These are phyloP conservation scores for Schrankia costaestrigalis DNA, from an alignment of 2,888 invertebrate species.

Conservation along the genomic window DNA sequence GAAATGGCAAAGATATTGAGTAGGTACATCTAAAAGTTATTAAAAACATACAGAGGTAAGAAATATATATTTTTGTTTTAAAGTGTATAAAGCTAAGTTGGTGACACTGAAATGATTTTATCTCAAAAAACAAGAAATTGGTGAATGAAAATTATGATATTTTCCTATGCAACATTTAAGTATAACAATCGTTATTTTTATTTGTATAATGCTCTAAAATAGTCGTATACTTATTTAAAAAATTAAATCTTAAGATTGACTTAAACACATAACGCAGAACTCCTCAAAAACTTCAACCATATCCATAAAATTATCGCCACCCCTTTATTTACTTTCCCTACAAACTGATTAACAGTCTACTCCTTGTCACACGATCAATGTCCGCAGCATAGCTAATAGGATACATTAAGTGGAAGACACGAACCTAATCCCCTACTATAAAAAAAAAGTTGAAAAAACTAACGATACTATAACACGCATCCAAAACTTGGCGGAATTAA, in stretches of 20 bases:
- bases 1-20: too few relatives aligned
- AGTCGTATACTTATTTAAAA: too few relatives aligned
- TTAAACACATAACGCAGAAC: slow-evolving; percentile 7
- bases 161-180: too few relatives aligned
- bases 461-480: slow-evolving; percentile 74
- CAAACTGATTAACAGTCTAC: slow-evolving; percentile 35
- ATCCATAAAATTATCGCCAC: slow-evolving; percentile 27
- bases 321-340: slow-evolving; percentile 37
- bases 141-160: too few relatives aligned
- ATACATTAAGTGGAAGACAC: slow-evolving; percentile 68
- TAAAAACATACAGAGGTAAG: too few relatives aligned
- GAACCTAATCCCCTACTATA: slow-evolving; percentile 56
- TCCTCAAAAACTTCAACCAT: slow-evolving; percentile 1
- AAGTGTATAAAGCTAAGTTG: too few relatives aligned
- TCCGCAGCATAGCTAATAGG: slow-evolving; percentile 53
- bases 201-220: too few relatives aligned
- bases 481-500: slow-evolving; percentile 75
- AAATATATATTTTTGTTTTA: too few relatives aligned
- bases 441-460: slow-evolving; percentile 71
- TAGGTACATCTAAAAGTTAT: too few relatives aligned
- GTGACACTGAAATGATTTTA: too few relatives aligned
- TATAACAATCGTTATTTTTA: too few relatives aligned
- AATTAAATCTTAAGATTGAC: slow-evolving; percentile 26
- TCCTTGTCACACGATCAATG: slow-evolving; percentile 48
- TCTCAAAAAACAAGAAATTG: too few relatives aligned